phyloP scores from a whole-genome alignment of 2,113 vertebrate genomes.

The Urocynchramus pylzowi region DNA sequence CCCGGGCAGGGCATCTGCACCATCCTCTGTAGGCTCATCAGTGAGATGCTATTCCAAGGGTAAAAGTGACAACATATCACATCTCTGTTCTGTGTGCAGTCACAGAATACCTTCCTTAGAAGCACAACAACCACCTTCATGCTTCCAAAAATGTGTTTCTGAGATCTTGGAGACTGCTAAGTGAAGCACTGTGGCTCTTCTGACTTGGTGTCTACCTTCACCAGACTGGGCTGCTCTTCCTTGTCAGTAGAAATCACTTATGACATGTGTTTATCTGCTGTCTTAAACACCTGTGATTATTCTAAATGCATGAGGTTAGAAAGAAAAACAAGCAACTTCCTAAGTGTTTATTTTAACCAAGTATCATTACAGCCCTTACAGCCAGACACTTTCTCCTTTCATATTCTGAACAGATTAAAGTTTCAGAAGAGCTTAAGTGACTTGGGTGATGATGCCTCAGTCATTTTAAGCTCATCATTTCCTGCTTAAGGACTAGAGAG shows the following conservation, averaged over 20 bases:
- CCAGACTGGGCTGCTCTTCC: not conserved
- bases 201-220: not conserved
- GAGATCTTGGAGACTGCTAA: not conserved
- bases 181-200: not conserved
- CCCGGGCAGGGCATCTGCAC: not conserved
- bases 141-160: not conserved
- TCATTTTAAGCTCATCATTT: not conserved
- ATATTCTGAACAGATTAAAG: not conserved
- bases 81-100: not conserved
- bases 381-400: not conserved
- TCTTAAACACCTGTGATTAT: not conserved
- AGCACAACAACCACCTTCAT: not conserved
- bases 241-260: rapidly evolving
- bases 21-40: rapidly evolving
- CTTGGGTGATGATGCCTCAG: not conserved
- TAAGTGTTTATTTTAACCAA: not conserved
- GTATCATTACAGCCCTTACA: not conserved
- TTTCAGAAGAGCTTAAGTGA: not conserved
- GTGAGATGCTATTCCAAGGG: not conserved
- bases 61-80: not conserved
- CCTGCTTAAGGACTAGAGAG: not conserved
- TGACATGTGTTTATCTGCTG: not conserved
- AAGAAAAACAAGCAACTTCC: not conserved
- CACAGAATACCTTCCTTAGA: not conserved
- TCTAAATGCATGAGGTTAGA: not conserved